phyloP scores from a whole-genome alignment of 1,140 invertebrate genomes.

The Rhizoglyphus robini region DNA sequence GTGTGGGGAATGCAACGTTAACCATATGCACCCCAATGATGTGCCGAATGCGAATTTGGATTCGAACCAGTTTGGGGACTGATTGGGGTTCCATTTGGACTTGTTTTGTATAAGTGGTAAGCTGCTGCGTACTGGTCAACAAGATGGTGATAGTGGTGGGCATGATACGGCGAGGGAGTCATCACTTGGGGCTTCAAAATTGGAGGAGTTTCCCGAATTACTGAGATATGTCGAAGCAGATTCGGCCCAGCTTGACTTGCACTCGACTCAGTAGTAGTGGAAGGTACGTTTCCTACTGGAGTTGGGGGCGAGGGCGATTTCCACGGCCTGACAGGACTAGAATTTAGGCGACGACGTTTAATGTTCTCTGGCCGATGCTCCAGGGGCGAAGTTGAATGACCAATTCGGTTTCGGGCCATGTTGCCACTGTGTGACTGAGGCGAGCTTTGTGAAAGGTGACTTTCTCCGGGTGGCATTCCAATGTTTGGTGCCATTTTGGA shows the following conservation, averaged over 20 bases:
- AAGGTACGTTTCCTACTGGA: background rate
- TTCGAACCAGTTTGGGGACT: background rate
- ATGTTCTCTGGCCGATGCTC: background rate
- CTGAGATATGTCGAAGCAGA: constrained; percentile 22
- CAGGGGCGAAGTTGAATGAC: background rate
- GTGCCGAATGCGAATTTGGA: background rate
- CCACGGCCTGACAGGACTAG: constrained; percentile 24
- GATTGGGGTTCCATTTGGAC: background rate
- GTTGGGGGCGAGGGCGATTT: constrained; percentile 22
- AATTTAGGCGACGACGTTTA: constrained; percentile 21
- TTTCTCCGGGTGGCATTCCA: background rate
- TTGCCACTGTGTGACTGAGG: background rate
- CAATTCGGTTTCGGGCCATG: background rate
- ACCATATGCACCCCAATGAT: constrained; percentile 11
- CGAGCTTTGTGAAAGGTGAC: background rate
- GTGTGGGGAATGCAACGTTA: too few relatives aligned
- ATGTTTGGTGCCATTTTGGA: background rate
- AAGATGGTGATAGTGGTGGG: constrained; percentile 21
- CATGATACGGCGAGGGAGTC: background rate
- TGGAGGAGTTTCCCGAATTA: constrained; percentile 22
- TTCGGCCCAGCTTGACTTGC: background rate
- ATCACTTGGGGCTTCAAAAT: constrained; percentile 23
- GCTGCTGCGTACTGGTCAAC: constrained; percentile 22
- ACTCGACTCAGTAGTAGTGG: background rate
- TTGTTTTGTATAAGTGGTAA: constrained; percentile 11